Evolutionary conservation across 2,797 vertebrate species (phyloP).

Genomic region (Alectoris magna): DNA sequence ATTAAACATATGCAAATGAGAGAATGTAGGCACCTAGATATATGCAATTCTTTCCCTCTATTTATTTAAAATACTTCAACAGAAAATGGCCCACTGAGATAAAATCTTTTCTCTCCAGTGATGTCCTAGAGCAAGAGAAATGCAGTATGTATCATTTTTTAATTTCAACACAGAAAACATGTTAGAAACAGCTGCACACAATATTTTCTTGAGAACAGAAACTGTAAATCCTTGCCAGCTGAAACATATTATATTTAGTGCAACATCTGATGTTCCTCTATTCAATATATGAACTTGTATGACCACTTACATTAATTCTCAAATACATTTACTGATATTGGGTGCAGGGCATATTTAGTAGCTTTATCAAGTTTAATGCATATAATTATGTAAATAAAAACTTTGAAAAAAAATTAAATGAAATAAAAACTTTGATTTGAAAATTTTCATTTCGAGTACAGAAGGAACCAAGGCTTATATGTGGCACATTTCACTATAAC

Average conservation of each 20-base stretch:
- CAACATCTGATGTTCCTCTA: background rate
- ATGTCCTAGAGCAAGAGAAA: constrained; percentile 2
- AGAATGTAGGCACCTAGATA: background rate
- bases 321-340: background rate
- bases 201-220: background rate
- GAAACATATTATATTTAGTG: background rate
- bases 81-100: constrained; percentile 11
- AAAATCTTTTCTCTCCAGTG: background rate
- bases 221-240: background rate
- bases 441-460: background rate
- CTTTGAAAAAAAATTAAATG: no score
- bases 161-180: background rate
- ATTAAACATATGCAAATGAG: background rate
- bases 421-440: background rate
- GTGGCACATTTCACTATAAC: background rate
- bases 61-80: constrained; percentile 19
- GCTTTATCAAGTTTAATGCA: background rate
- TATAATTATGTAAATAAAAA: background rate
- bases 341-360: background rate
- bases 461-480: background rate
- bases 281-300: background rate
- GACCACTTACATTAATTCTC: background rate
- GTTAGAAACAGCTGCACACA: background rate
- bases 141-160: background rate
- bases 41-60: background rate